These are phyloP conservation scores for Thereva unica DNA, from an alignment of 2,888 invertebrate genomes.

Conservation along the genomic window DNA sequence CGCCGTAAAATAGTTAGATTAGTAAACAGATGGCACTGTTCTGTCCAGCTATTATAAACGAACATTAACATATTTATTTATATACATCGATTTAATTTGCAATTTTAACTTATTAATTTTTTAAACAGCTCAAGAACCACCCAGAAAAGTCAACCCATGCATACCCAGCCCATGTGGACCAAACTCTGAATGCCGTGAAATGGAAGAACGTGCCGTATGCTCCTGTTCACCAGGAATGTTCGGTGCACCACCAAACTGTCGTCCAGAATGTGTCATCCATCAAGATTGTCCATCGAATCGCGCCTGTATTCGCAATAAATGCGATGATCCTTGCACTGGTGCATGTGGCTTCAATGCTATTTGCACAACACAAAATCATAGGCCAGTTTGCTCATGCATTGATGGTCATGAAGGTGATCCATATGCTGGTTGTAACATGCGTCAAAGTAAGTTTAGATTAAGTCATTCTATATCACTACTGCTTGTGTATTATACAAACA, in stretches of 20 bases:
- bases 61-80: conserved; percentile 20
- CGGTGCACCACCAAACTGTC: conserved; percentile 78
- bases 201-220: conserved; percentile 71
- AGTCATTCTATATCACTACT: background rate
- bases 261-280: conserved; percentile 75
- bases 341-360: conserved; percentile 74
- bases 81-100: background rate
- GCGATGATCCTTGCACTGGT: conserved; percentile 74
- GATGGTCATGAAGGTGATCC: conserved; percentile 77
- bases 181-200: conserved; percentile 73
- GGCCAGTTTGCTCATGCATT: conserved; percentile 74
- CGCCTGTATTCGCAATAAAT: conserved; percentile 72
- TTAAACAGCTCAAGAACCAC: conserved; percentile 56
- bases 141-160: conserved; percentile 64
- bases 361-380: conserved; percentile 72
- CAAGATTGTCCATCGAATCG: conserved; percentile 74
- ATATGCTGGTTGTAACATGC: conserved; percentile 71
- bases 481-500: conserved; percentile 50
- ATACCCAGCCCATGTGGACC: conserved; percentile 76
- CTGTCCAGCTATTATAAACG: too few species aligned
- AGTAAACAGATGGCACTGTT: too few species aligned
- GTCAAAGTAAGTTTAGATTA: conserved; percentile 61
- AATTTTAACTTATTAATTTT: conserved; percentile 18
- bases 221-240: conserved; percentile 74
- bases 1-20: too few species aligned